phyloP scores from a whole-genome alignment of 2,888 invertebrate genomes.

The Drymonia ruficornis region DNA sequence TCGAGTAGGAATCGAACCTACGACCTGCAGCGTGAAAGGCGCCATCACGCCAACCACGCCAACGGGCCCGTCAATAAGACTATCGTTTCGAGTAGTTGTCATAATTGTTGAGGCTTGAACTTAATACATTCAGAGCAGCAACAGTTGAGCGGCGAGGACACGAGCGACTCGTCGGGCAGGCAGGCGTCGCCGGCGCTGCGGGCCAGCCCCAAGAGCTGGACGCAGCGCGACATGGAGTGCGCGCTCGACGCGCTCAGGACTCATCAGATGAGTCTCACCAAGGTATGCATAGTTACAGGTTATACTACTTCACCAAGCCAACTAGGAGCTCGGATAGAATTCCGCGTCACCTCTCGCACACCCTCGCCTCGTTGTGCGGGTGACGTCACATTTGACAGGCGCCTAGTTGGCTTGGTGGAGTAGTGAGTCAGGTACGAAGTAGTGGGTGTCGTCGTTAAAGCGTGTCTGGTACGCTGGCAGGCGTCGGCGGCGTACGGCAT shows the following conservation, averaged over 20 bases:
- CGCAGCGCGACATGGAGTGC: slow-evolving; percentile 94
- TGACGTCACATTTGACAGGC: too few relatives aligned
- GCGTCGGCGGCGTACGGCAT: slow-evolving; percentile 94
- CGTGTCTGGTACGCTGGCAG: slow-evolving; percentile 51
- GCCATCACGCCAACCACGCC: too few relatives aligned
- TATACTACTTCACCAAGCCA: not conserved
- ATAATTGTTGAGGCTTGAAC: too few relatives aligned
- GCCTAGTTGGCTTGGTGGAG: too few relatives aligned
- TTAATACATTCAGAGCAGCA: slow-evolving; percentile 54
- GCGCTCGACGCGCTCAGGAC: slow-evolving; percentile 93
- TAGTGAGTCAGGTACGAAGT: too few relatives aligned
- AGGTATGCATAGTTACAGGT: slow-evolving; percentile 77
- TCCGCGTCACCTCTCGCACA: too few relatives aligned
- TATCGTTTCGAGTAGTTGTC: too few relatives aligned
- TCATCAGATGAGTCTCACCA: slow-evolving; percentile 95
- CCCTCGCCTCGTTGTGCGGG: too few relatives aligned
- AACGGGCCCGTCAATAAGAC: too few relatives aligned
- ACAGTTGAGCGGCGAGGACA: slow-evolving; percentile 68
- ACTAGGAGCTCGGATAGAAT: too few relatives aligned
- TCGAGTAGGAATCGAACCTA: too few relatives aligned
- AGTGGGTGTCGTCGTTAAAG: not conserved
- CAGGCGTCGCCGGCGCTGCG: slow-evolving; percentile 61
- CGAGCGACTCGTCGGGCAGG: slow-evolving; percentile 66
- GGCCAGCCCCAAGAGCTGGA: slow-evolving; percentile 91
- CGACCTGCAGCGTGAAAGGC: too few relatives aligned